Conservation (phyloP, 2,113 vertebrate species). For the Rutilus rutilus region DNA sequence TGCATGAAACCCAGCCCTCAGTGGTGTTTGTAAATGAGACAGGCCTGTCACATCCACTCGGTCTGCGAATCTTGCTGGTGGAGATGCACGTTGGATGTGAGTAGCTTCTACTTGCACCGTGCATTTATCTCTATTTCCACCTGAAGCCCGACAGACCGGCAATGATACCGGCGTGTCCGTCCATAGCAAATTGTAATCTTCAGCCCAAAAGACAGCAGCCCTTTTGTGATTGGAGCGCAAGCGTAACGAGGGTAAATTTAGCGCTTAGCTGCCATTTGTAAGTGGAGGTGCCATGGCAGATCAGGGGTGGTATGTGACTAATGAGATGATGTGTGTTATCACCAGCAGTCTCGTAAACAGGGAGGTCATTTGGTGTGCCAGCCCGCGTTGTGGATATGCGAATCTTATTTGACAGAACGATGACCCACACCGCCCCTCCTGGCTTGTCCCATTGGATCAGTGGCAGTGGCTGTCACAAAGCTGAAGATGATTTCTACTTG, state of each 20-base stretch:
- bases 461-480: conserved; percentile 30
- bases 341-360: conserved; percentile 46
- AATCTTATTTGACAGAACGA: conserved; percentile 51
- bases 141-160: conserved; percentile 45
- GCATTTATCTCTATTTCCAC: conserved; percentile 62
- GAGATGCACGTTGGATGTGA: conserved; percentile 48
- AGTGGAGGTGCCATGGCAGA: conserved; percentile 49
- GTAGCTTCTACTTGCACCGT: conserved; percentile 48
- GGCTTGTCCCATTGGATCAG: conserved; percentile 50
- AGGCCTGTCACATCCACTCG: conserved; percentile 58
- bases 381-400: not conserved
- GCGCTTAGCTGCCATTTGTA: conserved; percentile 17
- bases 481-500: conserved; percentile 26
- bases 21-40: conserved; percentile 54
- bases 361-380: conserved; percentile 43
- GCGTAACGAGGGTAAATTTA: conserved; percentile 46
- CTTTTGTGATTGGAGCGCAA: conserved; percentile 29
- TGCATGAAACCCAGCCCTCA: conserved; percentile 55
- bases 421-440: conserved; percentile 24
- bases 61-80: conserved; percentile 29
- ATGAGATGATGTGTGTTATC: conserved; percentile 52
- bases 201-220: conserved; percentile 13
- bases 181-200: conserved; percentile 54
- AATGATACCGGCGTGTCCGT: conserved; percentile 53
- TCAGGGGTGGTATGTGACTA: conserved; percentile 47